These are phyloP conservation scores for Aporrectodea caliginosa DNA, from an alignment of 1,140 invertebrate species.

Conservation along the genomic window DNA sequence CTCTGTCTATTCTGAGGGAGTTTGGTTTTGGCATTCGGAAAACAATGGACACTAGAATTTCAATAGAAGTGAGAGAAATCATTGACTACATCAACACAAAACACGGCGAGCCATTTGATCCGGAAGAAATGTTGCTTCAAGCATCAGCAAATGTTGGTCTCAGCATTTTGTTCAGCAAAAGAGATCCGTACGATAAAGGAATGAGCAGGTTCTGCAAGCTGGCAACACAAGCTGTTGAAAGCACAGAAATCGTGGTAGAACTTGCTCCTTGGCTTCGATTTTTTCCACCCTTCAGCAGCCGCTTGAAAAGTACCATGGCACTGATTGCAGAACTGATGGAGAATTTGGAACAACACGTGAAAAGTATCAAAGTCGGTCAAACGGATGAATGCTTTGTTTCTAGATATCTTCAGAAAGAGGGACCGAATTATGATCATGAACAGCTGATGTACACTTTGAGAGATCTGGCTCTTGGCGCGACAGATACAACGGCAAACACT, in stretches of 20 bases:
- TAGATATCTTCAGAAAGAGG: background rate
- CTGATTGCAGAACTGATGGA: background rate
- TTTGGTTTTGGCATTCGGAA: too few species aligned
- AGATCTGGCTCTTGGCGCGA: slow-evolving; percentile 46
- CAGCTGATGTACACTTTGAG: slow-evolving; percentile 36
- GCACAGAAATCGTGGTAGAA: background rate
- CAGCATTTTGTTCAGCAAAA: too few species aligned
- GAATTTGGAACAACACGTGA: background rate
- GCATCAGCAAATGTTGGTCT: too few species aligned
- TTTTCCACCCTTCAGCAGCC: background rate
- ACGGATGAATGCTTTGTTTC: background rate
- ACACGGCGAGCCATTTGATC: too few species aligned
- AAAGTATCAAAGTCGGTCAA: too few species aligned
- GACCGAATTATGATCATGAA: background rate
- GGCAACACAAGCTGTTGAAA: background rate
- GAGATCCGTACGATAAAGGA: too few species aligned
- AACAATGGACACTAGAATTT: background rate
- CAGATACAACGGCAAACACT: slow-evolving; percentile 50
- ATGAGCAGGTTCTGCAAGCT: background rate
- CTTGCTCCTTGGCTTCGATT: background rate
- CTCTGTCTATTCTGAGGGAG: too few species aligned
- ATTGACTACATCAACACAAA: too few species aligned
- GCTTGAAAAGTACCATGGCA: background rate
- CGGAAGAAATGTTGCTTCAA: too few species aligned
- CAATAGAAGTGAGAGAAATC: background rate